Evolutionary conservation across 1,140 invertebrate species (phyloP).

Genomic region (Pseudobourletiella spinata): DNA sequence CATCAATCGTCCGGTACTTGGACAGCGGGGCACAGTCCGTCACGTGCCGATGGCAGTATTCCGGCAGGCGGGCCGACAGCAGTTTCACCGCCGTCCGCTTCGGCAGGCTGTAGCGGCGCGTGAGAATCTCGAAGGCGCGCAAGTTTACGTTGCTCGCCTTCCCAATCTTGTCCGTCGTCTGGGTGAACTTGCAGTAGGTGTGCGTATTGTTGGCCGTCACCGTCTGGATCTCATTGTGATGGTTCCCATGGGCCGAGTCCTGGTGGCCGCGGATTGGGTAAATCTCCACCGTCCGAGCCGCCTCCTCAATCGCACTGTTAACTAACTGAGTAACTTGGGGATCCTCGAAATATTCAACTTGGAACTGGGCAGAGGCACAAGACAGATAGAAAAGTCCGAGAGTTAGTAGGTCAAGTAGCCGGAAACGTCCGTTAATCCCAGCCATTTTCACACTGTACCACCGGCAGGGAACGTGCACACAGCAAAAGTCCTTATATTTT

Average conservation of each 20-base stretch:
- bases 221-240: neutral
- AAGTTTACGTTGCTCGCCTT: conserved; percentile 22
- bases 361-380: no score
- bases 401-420: no score
- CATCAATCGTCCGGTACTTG: conserved; percentile 27
- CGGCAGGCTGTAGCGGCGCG: conserved; percentile 16
- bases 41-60: conserved; percentile 21
- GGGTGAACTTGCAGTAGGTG: conserved; percentile 32
- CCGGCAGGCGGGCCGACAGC: conserved; percentile 18
- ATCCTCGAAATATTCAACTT: no score
- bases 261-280: neutral
- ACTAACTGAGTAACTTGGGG: neutral
- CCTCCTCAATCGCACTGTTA: conserved; percentile 1
- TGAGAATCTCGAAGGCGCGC: conserved; percentile 26
- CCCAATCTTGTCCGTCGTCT: conserved; percentile 26
- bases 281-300: neutral
- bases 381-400: no score
- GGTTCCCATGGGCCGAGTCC: neutral
- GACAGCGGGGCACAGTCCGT: conserved; percentile 14
- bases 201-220: conserved; percentile 6
- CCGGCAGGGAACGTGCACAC: no score
- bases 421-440: no score
- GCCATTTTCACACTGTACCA: no score
- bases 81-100: conserved; percentile 16
- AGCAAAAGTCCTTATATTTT: no score